Percentiles rank a stretch among this genome's conserved stretches.
These are phyloP conservation scores for Heliothis virescens DNA, from an alignment of 1,140 invertebrate species.

Conservation along the genomic window DNA sequence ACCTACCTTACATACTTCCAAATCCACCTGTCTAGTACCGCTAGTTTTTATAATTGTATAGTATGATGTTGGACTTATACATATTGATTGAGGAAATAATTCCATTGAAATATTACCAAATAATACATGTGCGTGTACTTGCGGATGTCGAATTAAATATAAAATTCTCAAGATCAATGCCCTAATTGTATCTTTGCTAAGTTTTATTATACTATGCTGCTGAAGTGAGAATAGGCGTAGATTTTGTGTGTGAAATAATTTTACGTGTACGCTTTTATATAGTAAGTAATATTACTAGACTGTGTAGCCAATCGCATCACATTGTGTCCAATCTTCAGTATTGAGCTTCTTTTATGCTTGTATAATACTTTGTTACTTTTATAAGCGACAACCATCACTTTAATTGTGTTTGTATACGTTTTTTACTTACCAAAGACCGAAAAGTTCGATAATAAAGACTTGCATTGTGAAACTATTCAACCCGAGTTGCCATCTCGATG, in stretches of 20 bases:
- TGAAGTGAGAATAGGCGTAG: slow-evolving; percentile 32
- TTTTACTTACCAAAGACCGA: too few relatives aligned
- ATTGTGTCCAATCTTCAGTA: slow-evolving; percentile 30
- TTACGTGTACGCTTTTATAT: slow-evolving; percentile 18
- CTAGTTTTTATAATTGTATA: too few relatives aligned
- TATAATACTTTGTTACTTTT: background rate
- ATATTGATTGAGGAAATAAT: too few relatives aligned
- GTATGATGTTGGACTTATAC: too few relatives aligned
- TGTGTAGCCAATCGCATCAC: slow-evolving; percentile 18
- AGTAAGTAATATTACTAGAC: slow-evolving; percentile 13
- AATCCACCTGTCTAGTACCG: too few relatives aligned
- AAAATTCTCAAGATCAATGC: slow-evolving; percentile 20
- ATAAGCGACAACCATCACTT: background rate
- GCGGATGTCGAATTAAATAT: background rate
- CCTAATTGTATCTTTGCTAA: background rate
- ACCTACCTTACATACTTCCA: too few relatives aligned
- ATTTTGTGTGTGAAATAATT: slow-evolving; percentile 34
- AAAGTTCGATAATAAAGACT: background rate
- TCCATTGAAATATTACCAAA: too few relatives aligned
- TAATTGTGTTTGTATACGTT: background rate
- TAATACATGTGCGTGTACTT: too few relatives aligned
- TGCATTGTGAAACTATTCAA: background rate
- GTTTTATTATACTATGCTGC: background rate
- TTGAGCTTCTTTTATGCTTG: background rate
- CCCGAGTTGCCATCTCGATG: too few relatives aligned